Conservation (phyloP, 1,140 invertebrate genomes). For the Papilio glaucus region DNA sequence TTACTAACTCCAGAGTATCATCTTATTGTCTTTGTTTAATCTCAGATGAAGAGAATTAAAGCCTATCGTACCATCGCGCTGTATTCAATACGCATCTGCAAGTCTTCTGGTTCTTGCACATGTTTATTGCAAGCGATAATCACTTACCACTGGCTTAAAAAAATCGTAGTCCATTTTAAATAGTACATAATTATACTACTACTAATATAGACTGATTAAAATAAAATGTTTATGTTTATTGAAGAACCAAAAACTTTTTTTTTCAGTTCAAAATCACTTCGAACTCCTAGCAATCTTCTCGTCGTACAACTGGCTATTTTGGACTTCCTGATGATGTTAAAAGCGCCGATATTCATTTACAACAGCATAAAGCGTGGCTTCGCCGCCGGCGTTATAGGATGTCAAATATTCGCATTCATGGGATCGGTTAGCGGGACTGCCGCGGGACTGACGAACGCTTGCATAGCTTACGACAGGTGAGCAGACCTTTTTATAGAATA, state of each 20-base stretch:
- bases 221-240: not conserved
- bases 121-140: too few species aligned
- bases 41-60: too few species aligned
- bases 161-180: too few species aligned
- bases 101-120: too few species aligned
- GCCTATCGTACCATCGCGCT: too few species aligned
- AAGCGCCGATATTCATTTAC: slow-evolving; percentile 94
- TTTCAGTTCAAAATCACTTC: slow-evolving; percentile 89
- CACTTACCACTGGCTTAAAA: too few species aligned
- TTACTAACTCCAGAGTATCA: too few species aligned
- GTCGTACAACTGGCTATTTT: slow-evolving; percentile 94
- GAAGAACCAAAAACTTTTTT: slow-evolving; percentile 20
- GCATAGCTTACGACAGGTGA: slow-evolving; percentile 90
- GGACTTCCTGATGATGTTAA: slow-evolving; percentile 94
- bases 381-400: slow-evolving; percentile 88
- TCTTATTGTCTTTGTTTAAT: too few species aligned
- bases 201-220: not conserved
- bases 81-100: too few species aligned
- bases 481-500: not conserved
- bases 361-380: slow-evolving; percentile 92
- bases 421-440: slow-evolving; percentile 92
- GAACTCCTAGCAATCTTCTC: slow-evolving; percentile 95
- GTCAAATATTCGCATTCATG: slow-evolving; percentile 90
- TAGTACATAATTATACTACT: too few species aligned
- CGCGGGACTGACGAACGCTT: slow-evolving; percentile 91